phyloP scores from a whole-genome alignment of 2,888 invertebrate genomes.

The Mythimna vitellina region DNA sequence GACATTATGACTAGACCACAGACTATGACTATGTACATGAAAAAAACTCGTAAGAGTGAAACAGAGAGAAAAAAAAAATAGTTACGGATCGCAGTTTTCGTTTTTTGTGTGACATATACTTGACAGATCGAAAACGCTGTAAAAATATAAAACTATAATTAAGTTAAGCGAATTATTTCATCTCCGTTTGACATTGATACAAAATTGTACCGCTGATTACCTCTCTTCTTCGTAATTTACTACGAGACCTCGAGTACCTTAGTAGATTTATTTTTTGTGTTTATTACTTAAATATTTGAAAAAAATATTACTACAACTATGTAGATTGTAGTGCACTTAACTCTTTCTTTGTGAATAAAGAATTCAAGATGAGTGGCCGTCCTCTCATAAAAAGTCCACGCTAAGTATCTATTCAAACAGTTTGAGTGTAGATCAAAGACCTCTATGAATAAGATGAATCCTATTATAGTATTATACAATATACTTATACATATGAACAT shows the following conservation, averaged over 20 bases:
- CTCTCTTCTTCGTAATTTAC: background rate
- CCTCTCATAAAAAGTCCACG: conserved; percentile 24
- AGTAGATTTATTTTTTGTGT: background rate
- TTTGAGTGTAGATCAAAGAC: conserved; percentile 43
- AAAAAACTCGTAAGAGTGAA: too few species aligned
- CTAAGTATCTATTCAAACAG: conserved; percentile 37
- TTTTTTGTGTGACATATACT: too few species aligned
- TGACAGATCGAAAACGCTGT: too few species aligned
- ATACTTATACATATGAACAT: too few species aligned
- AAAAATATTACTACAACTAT: conserved; percentile 21
- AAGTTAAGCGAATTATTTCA: too few species aligned
- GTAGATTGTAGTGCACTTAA: conserved; percentile 43
- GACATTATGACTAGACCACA: too few species aligned
- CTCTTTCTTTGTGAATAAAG: conserved; percentile 45
- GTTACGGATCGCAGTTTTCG: too few species aligned
- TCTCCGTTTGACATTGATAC: too few species aligned
- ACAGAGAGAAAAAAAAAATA: too few species aligned
- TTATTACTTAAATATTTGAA: conserved; percentile 4
- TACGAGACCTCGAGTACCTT: background rate
- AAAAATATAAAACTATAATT: too few species aligned
- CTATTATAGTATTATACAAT: background rate
- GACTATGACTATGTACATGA: too few species aligned
- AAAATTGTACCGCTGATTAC: background rate
- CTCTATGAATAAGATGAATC: conserved; percentile 33
- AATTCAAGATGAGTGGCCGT: conserved; percentile 17